Conservation (phyloP, 2,113 vertebrate genomes). For the Potamarius usumacintae region DNA sequence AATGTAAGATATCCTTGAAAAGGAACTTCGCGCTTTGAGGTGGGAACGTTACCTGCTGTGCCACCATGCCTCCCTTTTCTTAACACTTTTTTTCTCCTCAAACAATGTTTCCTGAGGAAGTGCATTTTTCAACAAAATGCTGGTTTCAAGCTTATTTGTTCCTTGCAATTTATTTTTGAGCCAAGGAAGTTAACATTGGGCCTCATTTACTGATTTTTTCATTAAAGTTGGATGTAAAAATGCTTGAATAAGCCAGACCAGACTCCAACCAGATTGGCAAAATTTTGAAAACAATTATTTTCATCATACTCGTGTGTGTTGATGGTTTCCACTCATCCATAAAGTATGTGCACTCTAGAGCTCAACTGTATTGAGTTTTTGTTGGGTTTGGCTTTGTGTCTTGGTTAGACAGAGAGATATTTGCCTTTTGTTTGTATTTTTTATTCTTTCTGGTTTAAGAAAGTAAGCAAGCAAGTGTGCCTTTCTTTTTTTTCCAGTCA, state of each 20-base stretch:
- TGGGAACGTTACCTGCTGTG: not conserved
- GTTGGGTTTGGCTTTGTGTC: not conserved
- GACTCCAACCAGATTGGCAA: not conserved
- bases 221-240: not conserved
- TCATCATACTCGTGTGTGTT: not conserved
- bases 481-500: not conserved
- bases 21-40: not conserved
- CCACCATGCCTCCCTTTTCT: not conserved
- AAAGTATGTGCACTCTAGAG: not conserved
- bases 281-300: not conserved
- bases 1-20: not conserved
- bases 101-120: not conserved
- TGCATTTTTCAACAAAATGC: not conserved
- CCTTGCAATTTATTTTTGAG: not conserved
- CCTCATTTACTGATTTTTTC: not conserved
- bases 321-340: not conserved
- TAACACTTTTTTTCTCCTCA: not conserved
- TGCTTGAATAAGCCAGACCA: not conserved
- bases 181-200: not conserved
- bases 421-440: too few relatives aligned
- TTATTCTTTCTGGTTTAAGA: too few relatives aligned
- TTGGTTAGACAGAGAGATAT: not conserved
- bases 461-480: not conserved
- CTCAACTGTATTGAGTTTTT: not conserved
- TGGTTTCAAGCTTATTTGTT: not conserved